Evolutionary conservation across 2,113 vertebrate genomes (phyloP).

Genomic region (Nesogale talazaci): DNA sequence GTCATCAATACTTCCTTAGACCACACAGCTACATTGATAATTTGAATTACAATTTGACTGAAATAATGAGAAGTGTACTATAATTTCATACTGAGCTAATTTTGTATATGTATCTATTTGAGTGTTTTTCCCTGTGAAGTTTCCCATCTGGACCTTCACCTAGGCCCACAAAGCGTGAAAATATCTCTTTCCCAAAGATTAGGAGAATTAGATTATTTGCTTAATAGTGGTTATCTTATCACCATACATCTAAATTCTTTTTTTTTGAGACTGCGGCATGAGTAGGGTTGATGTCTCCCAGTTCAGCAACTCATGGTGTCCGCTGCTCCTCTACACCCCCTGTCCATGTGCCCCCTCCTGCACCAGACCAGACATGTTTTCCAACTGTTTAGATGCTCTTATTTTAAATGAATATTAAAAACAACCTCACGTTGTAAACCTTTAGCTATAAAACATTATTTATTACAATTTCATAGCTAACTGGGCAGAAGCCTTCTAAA

Average conservation of each 20-base stretch:
- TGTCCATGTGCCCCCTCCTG: background rate
- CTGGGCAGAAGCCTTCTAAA: background rate
- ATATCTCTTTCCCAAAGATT: constrained; percentile 17
- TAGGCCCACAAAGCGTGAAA: constrained; percentile 22
- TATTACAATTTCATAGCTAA: background rate
- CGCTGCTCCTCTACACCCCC: too few relatives aligned
- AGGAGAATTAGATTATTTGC: constrained; percentile 55
- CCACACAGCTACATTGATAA: constrained; percentile 22
- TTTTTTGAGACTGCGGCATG: background rate
- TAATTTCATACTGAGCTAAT: constrained; percentile 53
- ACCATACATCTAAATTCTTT: constrained; percentile 36
- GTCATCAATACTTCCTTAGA: constrained; percentile 31
- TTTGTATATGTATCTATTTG: constrained; percentile 49
- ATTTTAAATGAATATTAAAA: background rate
- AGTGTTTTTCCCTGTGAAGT: constrained; percentile 22
- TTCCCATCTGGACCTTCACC: background rate
- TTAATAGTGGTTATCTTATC: constrained; percentile 32
- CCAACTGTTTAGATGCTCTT: too few relatives aligned
- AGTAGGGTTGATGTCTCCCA: background rate
- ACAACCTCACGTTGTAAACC: background rate
- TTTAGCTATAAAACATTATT: background rate
- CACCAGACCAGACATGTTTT: too few relatives aligned
- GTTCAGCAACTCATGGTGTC: background rate
- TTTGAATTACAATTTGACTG: constrained; percentile 49
- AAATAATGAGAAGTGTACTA: constrained; percentile 59